Evolutionary conservation across 2,113 vertebrate genomes (phyloP).

Genomic region (Pseudorasbora parva): DNA sequence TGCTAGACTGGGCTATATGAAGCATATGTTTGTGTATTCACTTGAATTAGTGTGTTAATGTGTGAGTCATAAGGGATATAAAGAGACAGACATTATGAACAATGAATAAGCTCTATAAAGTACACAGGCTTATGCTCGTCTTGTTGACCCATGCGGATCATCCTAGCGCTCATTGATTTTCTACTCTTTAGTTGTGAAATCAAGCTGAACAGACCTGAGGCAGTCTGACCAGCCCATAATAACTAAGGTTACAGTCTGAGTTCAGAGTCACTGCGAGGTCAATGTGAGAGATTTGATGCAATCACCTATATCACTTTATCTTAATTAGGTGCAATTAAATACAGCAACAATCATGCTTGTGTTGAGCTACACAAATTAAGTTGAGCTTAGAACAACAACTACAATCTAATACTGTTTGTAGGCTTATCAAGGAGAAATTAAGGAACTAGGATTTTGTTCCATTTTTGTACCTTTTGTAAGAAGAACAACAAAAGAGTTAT

Average conservation of each 20-base stretch:
- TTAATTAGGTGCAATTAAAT: slow-evolving; percentile 17
- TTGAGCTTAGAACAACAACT: not conserved
- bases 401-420: not conserved
- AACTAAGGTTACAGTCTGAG: not conserved
- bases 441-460: not conserved
- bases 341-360: not conserved
- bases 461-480: not conserved
- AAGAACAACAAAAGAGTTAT: not conserved
- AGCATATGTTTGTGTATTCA: not conserved
- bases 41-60: not conserved
- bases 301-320: not conserved
- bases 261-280: not conserved
- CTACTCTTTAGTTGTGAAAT: slow-evolving; percentile 36
- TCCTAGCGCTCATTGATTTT: slow-evolving; percentile 33
- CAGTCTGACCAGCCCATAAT: slow-evolving; percentile 8
- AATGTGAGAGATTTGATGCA: not conserved
- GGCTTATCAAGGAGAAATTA: not conserved
- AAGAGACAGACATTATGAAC: not conserved
- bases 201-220: not conserved
- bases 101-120: slow-evolving; percentile 20
- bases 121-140: not conserved
- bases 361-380: not conserved
- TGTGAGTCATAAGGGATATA: not conserved
- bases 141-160: slow-evolving; percentile 14
- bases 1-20: not conserved